Evolutionary conservation across 2,888 invertebrate genomes (phyloP), one percentile per base, ranked within the genome.

Genomic region (Tanypteryx hageni): DNA sequence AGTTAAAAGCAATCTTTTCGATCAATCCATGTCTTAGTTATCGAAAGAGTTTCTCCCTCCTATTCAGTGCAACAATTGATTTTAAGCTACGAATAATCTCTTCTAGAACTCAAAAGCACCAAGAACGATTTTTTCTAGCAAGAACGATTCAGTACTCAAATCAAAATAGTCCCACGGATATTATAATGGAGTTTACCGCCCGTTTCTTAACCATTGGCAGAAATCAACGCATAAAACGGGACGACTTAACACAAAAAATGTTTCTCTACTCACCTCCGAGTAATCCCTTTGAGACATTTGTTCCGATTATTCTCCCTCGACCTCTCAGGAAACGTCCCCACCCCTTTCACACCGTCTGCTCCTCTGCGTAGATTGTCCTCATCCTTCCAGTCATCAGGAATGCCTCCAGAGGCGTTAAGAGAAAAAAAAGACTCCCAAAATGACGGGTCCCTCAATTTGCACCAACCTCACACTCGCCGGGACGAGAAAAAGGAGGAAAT

Each of bases 251-350:
- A 76, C 2, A 27, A 76, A 76, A 27, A 76, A 76, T 27, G 9
- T 76, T 11, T 27, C 18, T 27, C 16, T n/a, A 61, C 68, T 89
- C 44, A 64, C 89, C 89, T 89, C 89, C 64, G 89, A 89, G 64
- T 89, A 89, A 18, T 89, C 89, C n/a, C 89, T 31, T 44, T 89
- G 89, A 89, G 89, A 89, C 89, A 89, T 89, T 68, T 68, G 18
- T 16, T 44, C 89, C 27, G 31, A 44, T 16, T 68, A 44, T 56
- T 64, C 8, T 56, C 44, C n/a, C 68, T 14, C 61, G 27, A 44
- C 64, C 18, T 9, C 44, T 44, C 61, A n/a, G 18, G 64, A 89
- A 89, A 89, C 44, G 61, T 14, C 5, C 64, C 44, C 64, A 44
- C 89, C 16, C 10, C 44, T 59, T 56, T 44, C 68, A 44, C 89